phyloP scores from a whole-genome alignment of 1,140 invertebrate species.

The Heliconius congener region DNA sequence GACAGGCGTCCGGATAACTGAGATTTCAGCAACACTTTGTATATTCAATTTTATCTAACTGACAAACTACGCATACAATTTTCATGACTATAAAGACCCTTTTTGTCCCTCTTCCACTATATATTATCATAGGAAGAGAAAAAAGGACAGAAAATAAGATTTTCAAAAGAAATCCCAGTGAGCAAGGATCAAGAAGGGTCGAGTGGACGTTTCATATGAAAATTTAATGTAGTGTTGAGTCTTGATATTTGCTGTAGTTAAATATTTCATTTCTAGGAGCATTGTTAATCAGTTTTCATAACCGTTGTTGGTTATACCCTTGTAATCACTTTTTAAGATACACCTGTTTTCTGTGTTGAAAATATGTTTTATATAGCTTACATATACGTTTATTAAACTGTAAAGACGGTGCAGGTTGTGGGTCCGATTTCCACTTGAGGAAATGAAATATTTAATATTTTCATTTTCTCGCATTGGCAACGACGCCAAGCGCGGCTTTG shows the following conservation, averaged over 20 bases:
- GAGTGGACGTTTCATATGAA: conserved; percentile 59
- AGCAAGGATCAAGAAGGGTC: conserved; percentile 51
- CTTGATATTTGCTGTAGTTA: conserved; percentile 41
- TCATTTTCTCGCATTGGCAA: neutral
- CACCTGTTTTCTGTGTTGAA: neutral
- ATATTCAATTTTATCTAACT: conserved; percentile 78
- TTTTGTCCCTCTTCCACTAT: conserved; percentile 25
- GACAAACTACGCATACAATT: conserved; percentile 63
- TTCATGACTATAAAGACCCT: conserved; percentile 48
- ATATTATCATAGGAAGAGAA: neutral
- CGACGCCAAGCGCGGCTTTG: neutral
- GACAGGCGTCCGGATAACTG: conserved; percentile 50
- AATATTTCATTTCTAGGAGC: conserved; percentile 38
- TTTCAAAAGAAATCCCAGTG: conserved; percentile 43
- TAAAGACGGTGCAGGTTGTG: neutral
- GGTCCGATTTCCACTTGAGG: neutral
- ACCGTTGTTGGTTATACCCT: neutral
- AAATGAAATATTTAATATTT: neutral
- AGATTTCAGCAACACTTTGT: conserved; percentile 70
- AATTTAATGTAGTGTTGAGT: conserved; percentile 55
- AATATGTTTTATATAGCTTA: neutral
- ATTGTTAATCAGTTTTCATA: conserved; percentile 34
- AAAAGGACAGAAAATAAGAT: conserved; percentile 10
- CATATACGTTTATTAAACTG: too few species aligned
- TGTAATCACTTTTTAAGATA: neutral